Evolutionary conservation across 2,888 invertebrate species (phyloP).

Genomic region (Cordilura impudica): DNA sequence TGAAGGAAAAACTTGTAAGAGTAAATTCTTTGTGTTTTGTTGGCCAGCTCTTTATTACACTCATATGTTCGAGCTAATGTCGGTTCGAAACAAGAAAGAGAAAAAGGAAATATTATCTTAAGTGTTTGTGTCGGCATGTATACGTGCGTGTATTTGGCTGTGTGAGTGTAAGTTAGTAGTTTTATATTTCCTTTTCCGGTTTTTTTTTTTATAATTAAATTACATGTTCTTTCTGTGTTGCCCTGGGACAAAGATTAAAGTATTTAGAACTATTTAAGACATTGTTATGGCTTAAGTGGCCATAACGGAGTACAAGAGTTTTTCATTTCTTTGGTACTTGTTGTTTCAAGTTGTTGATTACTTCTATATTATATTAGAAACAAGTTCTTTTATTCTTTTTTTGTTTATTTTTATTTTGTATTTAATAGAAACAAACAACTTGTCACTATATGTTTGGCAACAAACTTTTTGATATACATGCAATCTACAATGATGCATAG

Average conservation of each 20-base stretch:
- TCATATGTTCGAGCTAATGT: no score
- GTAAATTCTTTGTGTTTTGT: no score
- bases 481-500: not conserved
- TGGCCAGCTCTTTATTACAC: no score
- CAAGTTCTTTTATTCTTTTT: no score
- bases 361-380: not conserved
- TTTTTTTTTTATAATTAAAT: conserved; percentile 45
- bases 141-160: not conserved
- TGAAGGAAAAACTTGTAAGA: no score
- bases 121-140: not conserved
- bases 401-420: no score
- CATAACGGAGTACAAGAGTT: conserved; percentile 39
- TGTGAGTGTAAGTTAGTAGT: not conserved
- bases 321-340: not conserved
- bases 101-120: not conserved
- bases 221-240: conserved; percentile 7
- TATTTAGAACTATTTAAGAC: conserved; percentile 44
- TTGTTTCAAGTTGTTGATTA: conserved; percentile 3
- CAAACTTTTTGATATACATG: not conserved
- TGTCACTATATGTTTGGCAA: not conserved
- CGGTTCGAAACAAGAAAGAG: no score
- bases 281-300: conserved; percentile 44
- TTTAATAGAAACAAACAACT: not conserved
- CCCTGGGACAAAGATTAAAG: conserved; percentile 42
- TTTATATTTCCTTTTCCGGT: not conserved